A percentile compares a stretch with the other conserved stretches of the same genome.
Evolutionary conservation across 1,140 invertebrate species (phyloP).

Genomic region (Drosophila tani): DNA sequence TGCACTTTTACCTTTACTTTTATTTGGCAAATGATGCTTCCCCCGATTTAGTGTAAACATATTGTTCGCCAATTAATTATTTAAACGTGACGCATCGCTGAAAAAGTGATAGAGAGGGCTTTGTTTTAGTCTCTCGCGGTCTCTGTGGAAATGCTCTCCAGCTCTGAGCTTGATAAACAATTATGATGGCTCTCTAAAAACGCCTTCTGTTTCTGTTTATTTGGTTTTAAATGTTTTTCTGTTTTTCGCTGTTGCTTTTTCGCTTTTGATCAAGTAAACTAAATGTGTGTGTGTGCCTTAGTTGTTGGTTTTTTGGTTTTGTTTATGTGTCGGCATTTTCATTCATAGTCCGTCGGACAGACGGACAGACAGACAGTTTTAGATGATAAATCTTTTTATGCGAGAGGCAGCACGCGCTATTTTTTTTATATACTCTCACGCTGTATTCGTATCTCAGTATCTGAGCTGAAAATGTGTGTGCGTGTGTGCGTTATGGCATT

Average conservation of each 20-base stretch:
- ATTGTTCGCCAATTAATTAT: constrained; percentile 53
- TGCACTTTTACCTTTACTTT: not conserved
- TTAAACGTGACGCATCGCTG: constrained; percentile 46
- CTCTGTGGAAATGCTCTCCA: constrained; percentile 39
- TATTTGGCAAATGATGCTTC: constrained; percentile 16
- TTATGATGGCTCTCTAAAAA: constrained; percentile 64
- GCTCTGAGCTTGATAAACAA: constrained; percentile 56
- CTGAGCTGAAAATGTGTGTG: constrained; percentile 16
- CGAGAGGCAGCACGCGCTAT: constrained; percentile 56
- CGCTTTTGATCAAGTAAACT: constrained; percentile 42
- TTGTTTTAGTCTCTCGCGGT: not conserved
- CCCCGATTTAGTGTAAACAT: constrained; percentile 45
- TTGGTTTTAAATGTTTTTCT: constrained; percentile 59
- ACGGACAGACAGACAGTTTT: constrained; percentile 28
- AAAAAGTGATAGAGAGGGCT: constrained; percentile 24
- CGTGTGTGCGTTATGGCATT: constrained; percentile 58
- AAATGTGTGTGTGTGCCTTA: constrained; percentile 32
- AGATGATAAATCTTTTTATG: constrained; percentile 67
- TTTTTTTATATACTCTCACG: constrained; percentile 26
- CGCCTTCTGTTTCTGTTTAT: constrained; percentile 61
- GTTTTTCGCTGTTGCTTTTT: constrained; percentile 17
- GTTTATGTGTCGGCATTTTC: constrained; percentile 71
- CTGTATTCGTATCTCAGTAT: constrained; percentile 15
- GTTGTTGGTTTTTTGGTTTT: constrained; percentile 46
- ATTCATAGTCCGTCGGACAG: constrained; percentile 64